These are phyloP conservation scores for Triplophysa bombifrons DNA, from an alignment of 2,797 vertebrate genomes.

Conservation along the genomic window DNA sequence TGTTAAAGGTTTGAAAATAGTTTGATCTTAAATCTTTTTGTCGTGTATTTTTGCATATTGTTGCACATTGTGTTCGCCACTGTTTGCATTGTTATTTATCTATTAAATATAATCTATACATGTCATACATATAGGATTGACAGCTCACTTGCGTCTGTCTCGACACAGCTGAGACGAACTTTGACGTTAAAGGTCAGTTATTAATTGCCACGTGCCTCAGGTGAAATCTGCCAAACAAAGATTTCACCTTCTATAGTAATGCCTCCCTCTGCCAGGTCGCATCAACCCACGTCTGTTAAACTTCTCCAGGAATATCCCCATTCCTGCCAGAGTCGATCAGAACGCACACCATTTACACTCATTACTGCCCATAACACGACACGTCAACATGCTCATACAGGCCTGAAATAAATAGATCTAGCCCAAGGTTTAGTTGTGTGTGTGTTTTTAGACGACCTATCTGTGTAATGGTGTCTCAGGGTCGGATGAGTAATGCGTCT, in stretches of 20 bases:
- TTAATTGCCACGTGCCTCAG: constrained; percentile 48
- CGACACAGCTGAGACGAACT: constrained; percentile 11
- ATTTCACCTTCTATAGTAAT: constrained; percentile 44
- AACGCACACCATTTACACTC: constrained; percentile 44
- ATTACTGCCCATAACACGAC: constrained; percentile 40
- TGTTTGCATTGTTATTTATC: neutral
- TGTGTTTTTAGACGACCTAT: neutral
- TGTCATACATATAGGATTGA: constrained; percentile 12
- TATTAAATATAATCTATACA: neutral
- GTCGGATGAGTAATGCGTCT: constrained; percentile 9
- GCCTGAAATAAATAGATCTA: constrained; percentile 41
- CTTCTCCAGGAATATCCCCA: constrained; percentile 35
- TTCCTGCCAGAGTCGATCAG: constrained; percentile 49
- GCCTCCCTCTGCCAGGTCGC: constrained; percentile 47
- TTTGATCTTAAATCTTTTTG: no score
- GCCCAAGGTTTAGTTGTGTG: constrained; percentile 9
- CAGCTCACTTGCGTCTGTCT: neutral
- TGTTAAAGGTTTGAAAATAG: no score
- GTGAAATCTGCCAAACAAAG: constrained; percentile 45
- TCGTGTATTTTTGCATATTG: no score
- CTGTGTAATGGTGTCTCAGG: constrained; percentile 22
- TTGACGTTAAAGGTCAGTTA: constrained; percentile 54
- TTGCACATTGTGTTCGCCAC: neutral
- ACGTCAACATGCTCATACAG: constrained; percentile 30
- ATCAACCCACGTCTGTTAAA: constrained; percentile 32